Percentiles rank a stretch among this genome's conserved stretches.
Conservation (phyloP, 2,113 vertebrate genomes). For the Tyrannus savana region DNA sequence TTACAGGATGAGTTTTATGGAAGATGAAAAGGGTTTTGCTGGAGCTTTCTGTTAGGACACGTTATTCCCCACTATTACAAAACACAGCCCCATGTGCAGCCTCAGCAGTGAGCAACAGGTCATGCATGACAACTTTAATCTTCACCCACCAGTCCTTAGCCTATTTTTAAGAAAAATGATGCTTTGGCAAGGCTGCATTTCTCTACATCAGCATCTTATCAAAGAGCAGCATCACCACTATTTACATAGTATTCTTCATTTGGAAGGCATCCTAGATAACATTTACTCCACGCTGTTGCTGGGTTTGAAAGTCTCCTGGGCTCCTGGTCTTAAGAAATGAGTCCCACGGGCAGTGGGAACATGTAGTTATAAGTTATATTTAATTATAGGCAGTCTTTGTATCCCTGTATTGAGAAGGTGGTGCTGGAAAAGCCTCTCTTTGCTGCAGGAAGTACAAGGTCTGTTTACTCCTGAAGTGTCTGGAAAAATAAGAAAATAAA, state of each 20-base stretch:
- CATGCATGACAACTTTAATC: not conserved
- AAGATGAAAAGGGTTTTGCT: not conserved
- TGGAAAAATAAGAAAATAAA: slow-evolving; percentile 1
- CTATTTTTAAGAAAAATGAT: slow-evolving; percentile 5
- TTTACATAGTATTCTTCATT: not conserved
- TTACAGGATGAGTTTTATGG: not conserved
- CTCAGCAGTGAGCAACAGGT: slow-evolving; percentile 33
- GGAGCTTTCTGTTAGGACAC: not conserved
- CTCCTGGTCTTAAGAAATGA: not conserved
- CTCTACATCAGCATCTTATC: slow-evolving; percentile 30
- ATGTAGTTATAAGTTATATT: not conserved
- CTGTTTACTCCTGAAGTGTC: not conserved
- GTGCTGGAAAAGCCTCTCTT: not conserved
- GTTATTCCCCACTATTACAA: not conserved
- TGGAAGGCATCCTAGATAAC: slow-evolving; percentile 18
- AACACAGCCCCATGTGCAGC: not conserved
- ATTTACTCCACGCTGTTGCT: not conserved
- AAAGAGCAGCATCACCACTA: not conserved
- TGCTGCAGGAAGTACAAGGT: not conserved
- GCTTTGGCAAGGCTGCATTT: slow-evolving; percentile 23
- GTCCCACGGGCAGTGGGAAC: not conserved
- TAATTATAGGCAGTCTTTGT: slow-evolving; percentile 10
- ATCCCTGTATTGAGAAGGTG: not conserved
- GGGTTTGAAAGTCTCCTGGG: not conserved
- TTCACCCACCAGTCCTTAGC: not conserved